These are phyloP conservation scores for Nasalis larvatus DNA, from an alignment of 2,113 vertebrate species.

Conservation along the genomic window DNA sequence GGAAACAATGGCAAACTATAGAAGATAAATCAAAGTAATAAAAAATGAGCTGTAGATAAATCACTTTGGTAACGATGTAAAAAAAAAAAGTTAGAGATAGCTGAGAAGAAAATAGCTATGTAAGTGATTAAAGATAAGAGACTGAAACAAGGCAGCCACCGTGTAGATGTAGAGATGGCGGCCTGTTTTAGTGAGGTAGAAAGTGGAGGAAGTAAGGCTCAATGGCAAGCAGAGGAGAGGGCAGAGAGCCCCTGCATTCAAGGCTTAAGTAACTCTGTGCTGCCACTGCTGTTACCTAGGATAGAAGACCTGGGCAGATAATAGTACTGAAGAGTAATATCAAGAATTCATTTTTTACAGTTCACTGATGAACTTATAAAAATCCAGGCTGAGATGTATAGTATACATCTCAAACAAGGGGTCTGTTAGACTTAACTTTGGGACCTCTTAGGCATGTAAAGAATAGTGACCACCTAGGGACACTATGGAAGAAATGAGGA, in stretches of 20 bases:
- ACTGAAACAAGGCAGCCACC: neutral
- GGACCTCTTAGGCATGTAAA: neutral
- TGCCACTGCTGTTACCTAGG: neutral
- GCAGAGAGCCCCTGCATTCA: fast-evolving
- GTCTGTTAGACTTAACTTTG: neutral
- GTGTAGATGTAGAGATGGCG: too few relatives aligned
- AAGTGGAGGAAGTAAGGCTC: neutral
- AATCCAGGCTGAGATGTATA: neutral
- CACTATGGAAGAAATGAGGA: fast-evolving
- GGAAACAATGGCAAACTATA: neutral
- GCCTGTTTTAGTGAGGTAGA: neutral
- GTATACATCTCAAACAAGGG: fast-evolving
- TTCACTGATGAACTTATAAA: neutral
- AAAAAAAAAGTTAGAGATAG: neutral
- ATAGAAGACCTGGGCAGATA: neutral
- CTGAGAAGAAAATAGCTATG: fast-evolving
- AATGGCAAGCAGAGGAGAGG: fast-evolving
- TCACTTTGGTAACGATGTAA: neutral
- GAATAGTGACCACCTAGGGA: too few relatives aligned
- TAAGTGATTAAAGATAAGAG: too few relatives aligned
- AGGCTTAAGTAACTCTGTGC: too few relatives aligned
- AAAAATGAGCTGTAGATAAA: neutral
- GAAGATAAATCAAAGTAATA: neutral
- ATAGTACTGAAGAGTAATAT: neutral
- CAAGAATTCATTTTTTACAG: neutral